Percentiles rank a stretch among this genome's conserved stretches.
Evolutionary conservation across 2,797 vertebrate genomes (phyloP).

Genomic region (Tapirus indicus): DNA sequence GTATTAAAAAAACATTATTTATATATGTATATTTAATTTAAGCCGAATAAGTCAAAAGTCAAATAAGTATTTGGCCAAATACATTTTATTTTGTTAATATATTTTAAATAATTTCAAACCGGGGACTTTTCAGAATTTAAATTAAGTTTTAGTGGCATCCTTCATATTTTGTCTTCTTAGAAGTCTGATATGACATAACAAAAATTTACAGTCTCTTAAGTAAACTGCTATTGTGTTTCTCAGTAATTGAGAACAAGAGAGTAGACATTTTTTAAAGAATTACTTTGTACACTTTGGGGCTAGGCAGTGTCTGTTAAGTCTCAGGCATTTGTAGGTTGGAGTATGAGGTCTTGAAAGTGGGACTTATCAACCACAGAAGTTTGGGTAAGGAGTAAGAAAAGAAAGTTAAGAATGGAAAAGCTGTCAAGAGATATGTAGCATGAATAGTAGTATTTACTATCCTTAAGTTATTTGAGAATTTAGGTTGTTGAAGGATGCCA

Average conservation of each 20-base stretch:
- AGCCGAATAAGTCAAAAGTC: slow-evolving; percentile 7
- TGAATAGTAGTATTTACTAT: neutral
- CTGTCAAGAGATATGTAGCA: neutral
- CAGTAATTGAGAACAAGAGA: neutral
- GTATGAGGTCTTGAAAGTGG: neutral
- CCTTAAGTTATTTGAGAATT: slow-evolving; percentile 37
- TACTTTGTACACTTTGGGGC: neutral
- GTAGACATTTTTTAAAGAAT: slow-evolving; percentile 45
- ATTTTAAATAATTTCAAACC: slow-evolving; percentile 32
- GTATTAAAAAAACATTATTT: slow-evolving; percentile 7
- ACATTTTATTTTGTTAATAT: slow-evolving; percentile 44
- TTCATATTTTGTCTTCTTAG: slow-evolving; percentile 49
- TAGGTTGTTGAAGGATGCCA: slow-evolving; percentile 21
- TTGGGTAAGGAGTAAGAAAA: neutral
- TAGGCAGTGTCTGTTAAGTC: neutral
- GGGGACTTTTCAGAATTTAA: neutral
- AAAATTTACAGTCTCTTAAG: slow-evolving; percentile 38
- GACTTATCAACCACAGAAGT: neutral
- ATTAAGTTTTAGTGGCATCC: neutral
- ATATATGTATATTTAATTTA: neutral
- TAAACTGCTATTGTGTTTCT: neutral
- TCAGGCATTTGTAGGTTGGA: slow-evolving; percentile 28
- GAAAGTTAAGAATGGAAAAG: slow-evolving; percentile 35
- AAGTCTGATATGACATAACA: neutral
- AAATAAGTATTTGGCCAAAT: slow-evolving; percentile 17